phyloP scores from a whole-genome alignment of 2,113 vertebrate genomes.

The Zonotrichia leucophrys region DNA sequence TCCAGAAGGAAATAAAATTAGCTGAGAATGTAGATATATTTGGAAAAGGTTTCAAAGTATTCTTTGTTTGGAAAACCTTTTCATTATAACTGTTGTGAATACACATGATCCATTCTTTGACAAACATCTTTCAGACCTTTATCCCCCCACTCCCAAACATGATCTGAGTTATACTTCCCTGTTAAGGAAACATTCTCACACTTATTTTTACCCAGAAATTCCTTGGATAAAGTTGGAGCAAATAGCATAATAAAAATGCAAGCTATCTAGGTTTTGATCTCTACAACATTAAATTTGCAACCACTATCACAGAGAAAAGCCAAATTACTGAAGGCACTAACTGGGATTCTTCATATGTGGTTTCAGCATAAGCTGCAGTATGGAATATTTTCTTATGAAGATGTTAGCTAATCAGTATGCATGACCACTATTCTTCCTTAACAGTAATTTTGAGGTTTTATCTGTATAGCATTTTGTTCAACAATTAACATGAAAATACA shows the following conservation, averaged over 20 bases:
- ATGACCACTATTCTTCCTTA: not conserved
- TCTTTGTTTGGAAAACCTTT: not conserved
- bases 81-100: not conserved
- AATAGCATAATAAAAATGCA: not conserved
- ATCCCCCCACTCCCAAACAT: not conserved
- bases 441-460: not conserved
- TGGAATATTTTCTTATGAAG: not conserved
- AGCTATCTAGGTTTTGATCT: not conserved
- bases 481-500: not conserved
- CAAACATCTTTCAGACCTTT: not conserved
- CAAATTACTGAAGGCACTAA: not conserved
- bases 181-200: not conserved
- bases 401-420: not conserved
- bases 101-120: not conserved
- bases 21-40: not conserved
- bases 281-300: not conserved
- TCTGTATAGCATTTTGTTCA: not conserved
- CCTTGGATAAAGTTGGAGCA: not conserved
- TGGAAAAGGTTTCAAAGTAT: not conserved
- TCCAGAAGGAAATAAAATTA: not conserved
- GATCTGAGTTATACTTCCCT: not conserved
- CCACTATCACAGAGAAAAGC: not conserved
- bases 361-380: not conserved
- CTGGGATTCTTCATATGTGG: not conserved
- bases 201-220: not conserved